phyloP scores from a whole-genome alignment of 2,888 invertebrate genomes.

The Antheraea assamensis region DNA sequence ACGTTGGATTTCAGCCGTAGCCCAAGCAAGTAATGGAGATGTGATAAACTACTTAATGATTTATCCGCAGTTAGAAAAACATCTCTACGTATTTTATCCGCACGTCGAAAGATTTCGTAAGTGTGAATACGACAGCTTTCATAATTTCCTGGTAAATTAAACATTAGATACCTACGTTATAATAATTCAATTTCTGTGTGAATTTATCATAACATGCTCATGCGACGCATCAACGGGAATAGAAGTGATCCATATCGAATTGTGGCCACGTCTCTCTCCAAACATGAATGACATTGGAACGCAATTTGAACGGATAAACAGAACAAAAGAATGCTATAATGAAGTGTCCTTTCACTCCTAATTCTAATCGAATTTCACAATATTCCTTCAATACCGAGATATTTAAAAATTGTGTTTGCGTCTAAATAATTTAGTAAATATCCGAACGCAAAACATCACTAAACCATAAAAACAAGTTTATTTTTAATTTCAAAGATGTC shows the following conservation, averaged over 20 bases:
- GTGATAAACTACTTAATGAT: not conserved
- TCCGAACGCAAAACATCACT: slow-evolving; percentile 8
- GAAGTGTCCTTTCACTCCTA: not conserved
- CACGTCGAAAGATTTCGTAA: not conserved
- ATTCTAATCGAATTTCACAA: not conserved
- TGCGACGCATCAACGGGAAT: too few relatives aligned
- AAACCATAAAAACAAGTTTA: slow-evolving; percentile 6
- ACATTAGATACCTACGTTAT: not conserved
- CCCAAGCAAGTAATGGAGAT: slow-evolving; percentile 3
- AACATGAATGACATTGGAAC: too few relatives aligned
- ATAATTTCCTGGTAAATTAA: not conserved
- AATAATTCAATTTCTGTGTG: not conserved
- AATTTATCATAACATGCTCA: too few relatives aligned
- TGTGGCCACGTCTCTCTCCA: too few relatives aligned
- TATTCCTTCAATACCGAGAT: too few relatives aligned
- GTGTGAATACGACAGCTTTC: not conserved
- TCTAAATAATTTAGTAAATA: not conserved
- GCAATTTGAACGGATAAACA: too few relatives aligned
- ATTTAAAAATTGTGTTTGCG: not conserved
- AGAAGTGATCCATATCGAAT: too few relatives aligned
- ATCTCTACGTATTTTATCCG: too few relatives aligned
- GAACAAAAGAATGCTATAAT: not conserved
- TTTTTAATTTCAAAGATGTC: slow-evolving; percentile 10
- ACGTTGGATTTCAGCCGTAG: not conserved
- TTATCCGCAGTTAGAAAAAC: not conserved